These are phyloP conservation scores for Prunella strophiata DNA, from an alignment of 2,797 vertebrate genomes.

Conservation along the genomic window DNA sequence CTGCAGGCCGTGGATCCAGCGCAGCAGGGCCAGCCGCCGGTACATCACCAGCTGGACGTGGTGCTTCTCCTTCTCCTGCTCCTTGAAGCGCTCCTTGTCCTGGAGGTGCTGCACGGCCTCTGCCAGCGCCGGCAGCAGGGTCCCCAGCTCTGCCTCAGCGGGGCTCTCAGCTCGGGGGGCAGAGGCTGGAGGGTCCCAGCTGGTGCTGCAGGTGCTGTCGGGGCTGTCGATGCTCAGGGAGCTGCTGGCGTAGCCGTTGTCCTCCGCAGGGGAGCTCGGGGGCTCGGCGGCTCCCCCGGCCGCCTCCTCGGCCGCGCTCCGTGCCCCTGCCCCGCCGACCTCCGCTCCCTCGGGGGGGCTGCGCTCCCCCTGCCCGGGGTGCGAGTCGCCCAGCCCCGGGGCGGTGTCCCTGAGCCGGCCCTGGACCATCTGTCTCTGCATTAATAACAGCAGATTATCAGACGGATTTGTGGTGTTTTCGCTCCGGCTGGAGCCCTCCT, in stretches of 20 bases:
- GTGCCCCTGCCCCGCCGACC: constrained; percentile 62
- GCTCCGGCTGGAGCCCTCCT: constrained; percentile 66
- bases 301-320: not conserved
- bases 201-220: constrained; percentile 47
- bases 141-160: not conserved
- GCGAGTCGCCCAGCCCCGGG: not conserved
- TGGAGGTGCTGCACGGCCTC: constrained; percentile 89
- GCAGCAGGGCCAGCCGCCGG: constrained; percentile 92
- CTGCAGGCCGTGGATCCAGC: constrained; percentile 93
- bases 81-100: constrained; percentile 92
- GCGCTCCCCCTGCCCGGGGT: constrained; percentile 76
- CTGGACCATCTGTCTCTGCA: constrained; percentile 81
- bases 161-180: constrained; percentile 5
- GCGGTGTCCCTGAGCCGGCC: not conserved
- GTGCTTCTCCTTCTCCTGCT: constrained; percentile 95
- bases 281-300: constrained; percentile 15
- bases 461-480: constrained; percentile 36
- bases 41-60: constrained; percentile 96
- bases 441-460: constrained; percentile 80
- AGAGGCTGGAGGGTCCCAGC: constrained; percentile 43
- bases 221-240: constrained; percentile 85
- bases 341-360: constrained; percentile 92
- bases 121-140: constrained; percentile 77
- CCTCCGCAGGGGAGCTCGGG: constrained; percentile 84
- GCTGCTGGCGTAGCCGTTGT: constrained; percentile 85